Base-by-base conservation (phyloP, 2,797 vertebrate species). In the Mallotus villosus region DNA sequence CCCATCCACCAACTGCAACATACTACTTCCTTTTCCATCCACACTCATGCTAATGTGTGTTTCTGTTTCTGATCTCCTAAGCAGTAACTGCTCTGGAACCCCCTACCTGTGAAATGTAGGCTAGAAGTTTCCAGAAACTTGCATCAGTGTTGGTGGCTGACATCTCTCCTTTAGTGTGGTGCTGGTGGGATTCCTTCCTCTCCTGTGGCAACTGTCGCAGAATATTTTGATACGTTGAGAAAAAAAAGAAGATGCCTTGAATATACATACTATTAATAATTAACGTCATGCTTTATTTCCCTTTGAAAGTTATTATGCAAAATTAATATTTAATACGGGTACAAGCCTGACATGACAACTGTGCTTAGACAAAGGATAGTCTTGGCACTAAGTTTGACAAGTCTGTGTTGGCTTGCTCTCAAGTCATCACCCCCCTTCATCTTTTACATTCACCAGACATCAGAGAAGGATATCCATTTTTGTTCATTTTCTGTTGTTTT, bases 181-280 rank as follows among this genome's bases (percentile, higher is more conserved):
- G 11, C 86, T 84, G 67, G 77, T 86, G 86, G 86, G 81, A 86
- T 85, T 84, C 82, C 85, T 83, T 83, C 81, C 84, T 82, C 85
- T 86, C 70, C 84, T 90, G 89, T 90, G 84, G 86, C 88, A 89
- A 90, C 87, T 90, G 89, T 90, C 91, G 88, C 87, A 90, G 86
- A 93, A 90, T 92, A 90, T 90, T 90, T 88, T 88, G 78, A 81
- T 85, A 81, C 83, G 59, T 84, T 78, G 84, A 81, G 87, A 91
- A 92, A 90, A 88, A 88, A 81, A 86, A 83, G 84, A 75, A 69
- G 83, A 83, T 85, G 88, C 88, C 90, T 92, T 92, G 92, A 93
- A 92, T 93, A 94, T 92, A 93, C 93, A 93, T 86, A 87, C 82
- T 87, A 93, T 93, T 90, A 94, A 94, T 94, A 92, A 93, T 94